Conservation (phyloP, 92 coral and sea anemone genomes). For the Actinernus sp. region DNA sequence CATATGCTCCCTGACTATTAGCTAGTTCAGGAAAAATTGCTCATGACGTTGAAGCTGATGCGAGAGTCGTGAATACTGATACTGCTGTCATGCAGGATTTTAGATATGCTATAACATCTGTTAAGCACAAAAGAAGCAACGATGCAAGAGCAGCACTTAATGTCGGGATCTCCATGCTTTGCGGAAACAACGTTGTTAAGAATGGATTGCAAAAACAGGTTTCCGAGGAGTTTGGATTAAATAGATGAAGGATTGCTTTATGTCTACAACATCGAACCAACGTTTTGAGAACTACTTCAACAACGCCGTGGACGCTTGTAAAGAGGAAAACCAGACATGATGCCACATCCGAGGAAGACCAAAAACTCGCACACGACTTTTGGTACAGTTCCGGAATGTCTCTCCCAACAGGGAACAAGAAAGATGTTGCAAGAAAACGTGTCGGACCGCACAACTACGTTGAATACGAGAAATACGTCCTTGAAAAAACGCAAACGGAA, state of each 20-base stretch:
- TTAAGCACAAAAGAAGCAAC: constrained; percentile 24
- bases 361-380: constrained; percentile 52
- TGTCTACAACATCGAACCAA: constrained; percentile 15
- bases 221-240: constrained; percentile 4
- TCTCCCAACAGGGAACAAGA: constrained; percentile 66
- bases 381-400: constrained; percentile 60
- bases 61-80: background rate
- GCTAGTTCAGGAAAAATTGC: too few relatives aligned
- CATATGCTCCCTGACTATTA: too few relatives aligned
- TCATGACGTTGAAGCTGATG: too few relatives aligned
- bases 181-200: background rate
- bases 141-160: constrained; percentile 26
- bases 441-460: constrained; percentile 43
- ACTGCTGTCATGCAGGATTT: background rate
- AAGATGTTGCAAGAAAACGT: constrained; percentile 37
- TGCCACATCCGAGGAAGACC: background rate
- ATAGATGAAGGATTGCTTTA: constrained; percentile 7
- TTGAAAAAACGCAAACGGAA: constrained; percentile 70
- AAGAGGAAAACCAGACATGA: constrained; percentile 22
- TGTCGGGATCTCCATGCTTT: constrained; percentile 21
- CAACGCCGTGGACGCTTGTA: constrained; percentile 6
- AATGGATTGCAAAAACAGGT: background rate
- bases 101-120: background rate
- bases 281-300: background rate
- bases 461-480: constrained; percentile 51